These are phyloP conservation scores for Neomorphus geoffroyi DNA, from an alignment of 2,797 vertebrate genomes.

Conservation along the genomic window DNA sequence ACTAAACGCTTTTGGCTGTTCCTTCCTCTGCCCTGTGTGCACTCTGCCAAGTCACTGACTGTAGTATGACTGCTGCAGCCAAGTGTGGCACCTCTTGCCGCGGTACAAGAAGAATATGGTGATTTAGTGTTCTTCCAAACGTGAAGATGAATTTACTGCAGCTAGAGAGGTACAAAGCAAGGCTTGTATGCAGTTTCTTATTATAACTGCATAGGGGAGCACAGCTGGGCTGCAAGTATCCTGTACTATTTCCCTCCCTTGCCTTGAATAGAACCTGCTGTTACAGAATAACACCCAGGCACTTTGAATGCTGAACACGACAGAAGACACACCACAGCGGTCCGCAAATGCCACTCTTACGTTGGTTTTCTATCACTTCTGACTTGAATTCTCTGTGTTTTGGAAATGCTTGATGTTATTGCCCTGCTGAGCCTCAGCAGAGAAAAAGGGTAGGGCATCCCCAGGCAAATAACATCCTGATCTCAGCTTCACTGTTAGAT, in stretches of 20 bases:
- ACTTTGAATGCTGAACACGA: not conserved
- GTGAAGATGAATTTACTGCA: not conserved
- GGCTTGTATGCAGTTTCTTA: not conserved
- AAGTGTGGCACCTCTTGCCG: accelerated
- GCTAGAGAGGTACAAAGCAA: not conserved
- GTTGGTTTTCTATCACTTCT: not conserved
- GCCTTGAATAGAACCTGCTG: not conserved
- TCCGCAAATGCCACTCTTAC: not conserved
- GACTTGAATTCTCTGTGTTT: not conserved
- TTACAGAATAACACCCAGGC: not conserved
- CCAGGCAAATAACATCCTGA: not conserved
- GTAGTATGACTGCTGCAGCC: not conserved
- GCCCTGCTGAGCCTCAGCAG: not conserved
- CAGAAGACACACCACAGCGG: not conserved
- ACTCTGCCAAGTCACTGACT: not conserved
- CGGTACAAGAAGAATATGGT: not conserved
- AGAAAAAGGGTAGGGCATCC: not conserved
- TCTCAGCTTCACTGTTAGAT: not conserved
- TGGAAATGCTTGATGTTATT: not conserved
- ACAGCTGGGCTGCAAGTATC: not conserved
- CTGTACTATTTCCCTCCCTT: not conserved
- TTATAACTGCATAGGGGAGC: not conserved
- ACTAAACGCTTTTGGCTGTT: not conserved
- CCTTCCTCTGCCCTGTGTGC: not conserved
- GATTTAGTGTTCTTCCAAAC: not conserved